Percentiles rank a stretch among this genome's conserved stretches.
Conservation (phyloP, 2,888 invertebrate genomes). For the Metacarcinus magister region DNA sequence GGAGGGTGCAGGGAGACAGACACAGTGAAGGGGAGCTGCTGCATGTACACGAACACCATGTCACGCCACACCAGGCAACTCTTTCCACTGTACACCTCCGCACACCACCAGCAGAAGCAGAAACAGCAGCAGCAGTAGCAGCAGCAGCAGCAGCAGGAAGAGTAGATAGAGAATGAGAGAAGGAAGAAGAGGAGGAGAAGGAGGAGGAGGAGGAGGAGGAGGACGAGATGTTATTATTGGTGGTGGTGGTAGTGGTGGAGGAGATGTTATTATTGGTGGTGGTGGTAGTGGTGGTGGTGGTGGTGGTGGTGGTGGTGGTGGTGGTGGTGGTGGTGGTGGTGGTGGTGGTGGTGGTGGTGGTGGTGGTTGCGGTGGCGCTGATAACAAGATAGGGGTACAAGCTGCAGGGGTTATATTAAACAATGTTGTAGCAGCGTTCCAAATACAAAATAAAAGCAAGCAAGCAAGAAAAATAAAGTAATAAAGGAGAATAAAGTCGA, state of each 20-base stretch:
- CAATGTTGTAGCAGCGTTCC: neutral
- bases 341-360: neutral
- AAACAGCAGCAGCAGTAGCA: neutral
- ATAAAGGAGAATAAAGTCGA: neutral
- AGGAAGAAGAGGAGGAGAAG: neutral
- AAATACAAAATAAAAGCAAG: neutral
- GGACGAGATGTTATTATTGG: neutral
- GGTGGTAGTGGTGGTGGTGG: too few relatives aligned
- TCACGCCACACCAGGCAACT: neutral
- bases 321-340: too few relatives aligned
- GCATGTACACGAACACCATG: neutral
- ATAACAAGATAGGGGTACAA: neutral
- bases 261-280: too few relatives aligned
- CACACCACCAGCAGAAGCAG: neutral
- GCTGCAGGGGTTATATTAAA: neutral
- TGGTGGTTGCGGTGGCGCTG: slow-evolving; percentile 1
- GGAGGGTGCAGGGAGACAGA: neutral
- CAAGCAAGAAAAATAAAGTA: neutral
- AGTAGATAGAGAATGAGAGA: neutral
- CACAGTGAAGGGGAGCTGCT: neutral
- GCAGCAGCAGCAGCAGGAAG: neutral
- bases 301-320: too few relatives aligned
- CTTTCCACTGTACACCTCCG: neutral
- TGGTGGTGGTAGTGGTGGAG: too few relatives aligned
- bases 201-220: neutral